Evolutionary conservation across 2,888 invertebrate species (phyloP), one percentile per base, ranked within the genome.

Genomic region (Lycaena phlaeas): DNA sequence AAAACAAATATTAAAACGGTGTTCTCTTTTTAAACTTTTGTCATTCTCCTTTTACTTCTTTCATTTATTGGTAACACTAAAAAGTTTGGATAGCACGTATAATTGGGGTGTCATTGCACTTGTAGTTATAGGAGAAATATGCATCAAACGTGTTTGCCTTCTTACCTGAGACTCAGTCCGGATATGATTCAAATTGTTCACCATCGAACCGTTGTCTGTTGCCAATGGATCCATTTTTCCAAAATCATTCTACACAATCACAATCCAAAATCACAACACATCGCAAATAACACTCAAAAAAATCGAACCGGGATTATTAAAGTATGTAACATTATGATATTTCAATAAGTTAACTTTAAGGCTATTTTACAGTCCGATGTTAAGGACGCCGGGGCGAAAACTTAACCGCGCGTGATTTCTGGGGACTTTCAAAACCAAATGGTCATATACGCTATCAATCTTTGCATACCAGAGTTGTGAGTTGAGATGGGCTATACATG

Each of bases 391-490:
- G 76, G 76, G 73, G 79, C 79, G 78, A 81, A 84, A 84, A 78
- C 61, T 78, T 73, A 77, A 72, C 75, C 75, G 82, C 71, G 78
- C 84, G 82, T 82, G 84, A 84, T 84, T 84, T 82, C 84, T 76
- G 64, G 66, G 68, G 72, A 75, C 73, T 75, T 75, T 78, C 76
- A 78, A 77, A 81, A 79, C 73, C 84, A 72, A 84, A 84, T 82
- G 81, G 84, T 79, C 84, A 70, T 81, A 84, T 77, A 82, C 73
- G 75, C 82, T 84, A 82, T 82, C 82, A 82, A 81, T 84, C 84
- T 84, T 84, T 82, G 82, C 84, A 84, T 84, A 84, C 84, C 82
- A 82, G 79, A 73, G 77, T 77, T 67, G 76, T 72, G 64, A 57
- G 71, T 64, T 77, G 82, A 81, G 67, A 82, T 70, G 62, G 75